Base-by-base conservation (phyloP, 2,113 vertebrate species). In the Catharus minimus region DNA sequence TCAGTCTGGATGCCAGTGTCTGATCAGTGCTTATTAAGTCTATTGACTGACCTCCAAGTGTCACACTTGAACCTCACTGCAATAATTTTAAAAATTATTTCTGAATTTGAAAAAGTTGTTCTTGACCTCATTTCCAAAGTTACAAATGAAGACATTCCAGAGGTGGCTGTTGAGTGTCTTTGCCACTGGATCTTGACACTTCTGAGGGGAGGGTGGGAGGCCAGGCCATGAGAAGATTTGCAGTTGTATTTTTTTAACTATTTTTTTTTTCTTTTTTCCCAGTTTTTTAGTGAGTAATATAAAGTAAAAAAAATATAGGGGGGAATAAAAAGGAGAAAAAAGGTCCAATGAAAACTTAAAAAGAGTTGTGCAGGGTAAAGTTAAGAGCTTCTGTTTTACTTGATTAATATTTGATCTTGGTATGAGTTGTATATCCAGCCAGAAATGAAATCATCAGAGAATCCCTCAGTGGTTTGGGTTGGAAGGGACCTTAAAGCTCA, bases 301-400 rank as follows among this genome's bases (percentile, higher is more conserved):
- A n/a, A 72, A 69, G 12, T 58, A n/a, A 39, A 8, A 50, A 38
- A 90, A 76, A 26, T 4, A 22, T 11, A 18, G 20, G 2, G 2
- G 0, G 3, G 2, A 11, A 7, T 9, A 10, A 8, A 15, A n/a
- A 7, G 33, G 11, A 30, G n/a, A n/a, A 11, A 43, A 36, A 52
- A 56, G 11, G 24, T 28, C 8, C 12, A 55, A 66, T 15, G 33
- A 76, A 78, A 69, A 32, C 4, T 5, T 43, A 44, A 13, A 22
- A 66, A 36, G 23, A 55, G 8, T 24, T 57, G 5, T 82, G 14
- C 18, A 11, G 15, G 9, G 7, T 30, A 33, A 82, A 73, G 33
- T 32, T 28, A 82, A 71, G 15, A n/a, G 46, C 28, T 73, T 52
- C 19, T 81, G 32, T 13, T 82, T 85, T 58, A 6, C 4, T 77